Base-by-base conservation (phyloP, 2,888 invertebrate genomes). In the Xanthia icteritia region DNA sequence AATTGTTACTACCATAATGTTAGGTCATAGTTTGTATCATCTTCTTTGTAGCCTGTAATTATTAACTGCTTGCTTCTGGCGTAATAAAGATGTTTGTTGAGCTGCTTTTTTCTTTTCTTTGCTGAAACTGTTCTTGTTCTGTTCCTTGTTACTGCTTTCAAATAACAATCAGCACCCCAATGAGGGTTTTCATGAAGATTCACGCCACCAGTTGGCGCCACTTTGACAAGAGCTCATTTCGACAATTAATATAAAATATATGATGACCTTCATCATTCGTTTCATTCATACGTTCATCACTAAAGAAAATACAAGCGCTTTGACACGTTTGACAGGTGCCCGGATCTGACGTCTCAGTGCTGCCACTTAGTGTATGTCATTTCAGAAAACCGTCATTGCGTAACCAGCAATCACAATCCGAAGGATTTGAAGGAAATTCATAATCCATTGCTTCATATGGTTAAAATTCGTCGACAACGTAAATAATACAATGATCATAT, bases 1-100 rank as follows among this genome's bases (percentile, higher is more conserved):
- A 56, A 74, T 60, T 70, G 69, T 61, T 77, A 72, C 60, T 72
- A 48, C 23, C 56, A 48, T 39, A 31, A 23, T 68, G 54, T 60
- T 61, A 48, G 64, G 64, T 69, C 77, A 72, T 54, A 58, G 31
- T n/a, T 42, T 1, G 27, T 15, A 11, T 67, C 42, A 42, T 60
- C 31, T 2, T 17, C 39, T 13, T 42, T 64, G 17, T 2, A 45
- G 77, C 27, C 45, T n/a, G 31, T 45, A 31, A 8, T 45, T 13
- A 71, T 51, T 27, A 65, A 58, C 17, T 11, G 3, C 58, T 73
- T 78, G 73, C 58, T 31, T 27, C 6, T 66, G 13, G 6, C 65
- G 2, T 39, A 11, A 65, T 11, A 20, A 42, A n/a, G 1, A 45
- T 27, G 11, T 65, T 42, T 65, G 20, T 66, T 45, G 11, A 6